A percentile compares a stretch with the other conserved stretches of the same genome.
Conservation (phyloP, 2,797 vertebrate species). For the Synaphobranchus kaupii region DNA sequence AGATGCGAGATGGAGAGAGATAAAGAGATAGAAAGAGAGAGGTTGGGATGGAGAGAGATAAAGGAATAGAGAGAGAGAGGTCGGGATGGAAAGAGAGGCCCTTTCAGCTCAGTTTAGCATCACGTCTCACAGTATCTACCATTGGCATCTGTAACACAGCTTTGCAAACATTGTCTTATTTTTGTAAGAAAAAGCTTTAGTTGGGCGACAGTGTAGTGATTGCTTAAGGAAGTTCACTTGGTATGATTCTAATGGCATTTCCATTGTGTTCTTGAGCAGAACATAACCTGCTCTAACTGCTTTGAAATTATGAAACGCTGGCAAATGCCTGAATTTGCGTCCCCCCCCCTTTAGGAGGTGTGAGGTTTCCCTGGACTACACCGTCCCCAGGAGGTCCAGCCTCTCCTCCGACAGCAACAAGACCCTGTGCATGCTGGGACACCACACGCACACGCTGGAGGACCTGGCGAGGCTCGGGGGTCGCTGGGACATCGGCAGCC, state of each 20-base stretch:
- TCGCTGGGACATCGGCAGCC: conserved; percentile 86
- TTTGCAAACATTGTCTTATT: too few species aligned
- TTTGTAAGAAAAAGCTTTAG: too few species aligned
- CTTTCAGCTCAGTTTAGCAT: too few species aligned
- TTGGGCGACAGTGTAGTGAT: too few species aligned
- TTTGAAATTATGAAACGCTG: background rate
- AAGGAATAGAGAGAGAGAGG: background rate
- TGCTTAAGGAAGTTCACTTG: too few species aligned
- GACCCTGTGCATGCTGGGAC: conserved; percentile 93
- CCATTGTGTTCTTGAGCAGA: too few species aligned
- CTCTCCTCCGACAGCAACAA: conserved; percentile 95
- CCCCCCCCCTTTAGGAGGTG: conserved; percentile 74
- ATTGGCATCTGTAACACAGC: too few species aligned
- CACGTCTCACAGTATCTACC: too few species aligned
- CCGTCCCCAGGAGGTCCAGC: conserved; percentile 88
- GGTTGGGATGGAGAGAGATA: background rate
- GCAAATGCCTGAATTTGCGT: too few species aligned
- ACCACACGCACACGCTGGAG: conserved; percentile 77
- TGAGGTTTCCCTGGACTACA: conserved; percentile 89
- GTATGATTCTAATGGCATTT: too few species aligned
- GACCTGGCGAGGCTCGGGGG: conserved; percentile 71
- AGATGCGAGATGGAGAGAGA: background rate
- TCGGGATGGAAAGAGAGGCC: too few species aligned
- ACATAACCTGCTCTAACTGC: too few species aligned
- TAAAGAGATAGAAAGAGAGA: background rate